A percentile compares a stretch with the other conserved stretches of the same genome.
Conservation (phyloP, 1,140 invertebrate species). For the Andricus grossulariae region DNA sequence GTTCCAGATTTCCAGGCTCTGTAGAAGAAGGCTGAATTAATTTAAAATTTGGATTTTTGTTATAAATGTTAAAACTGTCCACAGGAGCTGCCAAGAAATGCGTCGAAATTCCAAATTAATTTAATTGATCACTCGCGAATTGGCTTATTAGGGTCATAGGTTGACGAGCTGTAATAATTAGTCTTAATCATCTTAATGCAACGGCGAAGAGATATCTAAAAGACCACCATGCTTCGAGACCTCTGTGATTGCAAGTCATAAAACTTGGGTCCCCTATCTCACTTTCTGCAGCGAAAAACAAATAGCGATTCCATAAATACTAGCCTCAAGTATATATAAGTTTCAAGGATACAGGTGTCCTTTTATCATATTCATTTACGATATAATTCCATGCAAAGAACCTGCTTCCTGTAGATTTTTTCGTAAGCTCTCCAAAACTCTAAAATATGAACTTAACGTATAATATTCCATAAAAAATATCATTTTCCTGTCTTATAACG, state of each 20-base stretch:
- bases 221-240: slow-evolving; percentile 50
- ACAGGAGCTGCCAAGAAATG: no score
- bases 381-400: slow-evolving; percentile 46
- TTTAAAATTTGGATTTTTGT: no score
- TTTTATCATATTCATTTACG: slow-evolving; percentile 55
- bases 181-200: slow-evolving; percentile 44
- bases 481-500: slow-evolving; percentile 11
- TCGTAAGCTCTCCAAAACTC: not conserved
- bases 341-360: slow-evolving; percentile 61
- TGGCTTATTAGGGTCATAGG: not conserved
- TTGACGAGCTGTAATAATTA: slow-evolving; percentile 53
- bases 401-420: slow-evolving; percentile 21
- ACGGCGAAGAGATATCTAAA: slow-evolving; percentile 47
- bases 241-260: slow-evolving; percentile 50
- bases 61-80: no score
- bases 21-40: no score
- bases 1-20: no score
- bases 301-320: slow-evolving; percentile 54
- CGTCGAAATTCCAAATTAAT: no score
- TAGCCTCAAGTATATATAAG: slow-evolving; percentile 48
- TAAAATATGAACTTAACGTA: not conserved
- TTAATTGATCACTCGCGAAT: no score
- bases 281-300: slow-evolving; percentile 37
- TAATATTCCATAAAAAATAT: not conserved
- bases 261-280: slow-evolving; percentile 53